Conservation (phyloP, 2,113 vertebrate genomes). For the Turdus rufiventris region DNA sequence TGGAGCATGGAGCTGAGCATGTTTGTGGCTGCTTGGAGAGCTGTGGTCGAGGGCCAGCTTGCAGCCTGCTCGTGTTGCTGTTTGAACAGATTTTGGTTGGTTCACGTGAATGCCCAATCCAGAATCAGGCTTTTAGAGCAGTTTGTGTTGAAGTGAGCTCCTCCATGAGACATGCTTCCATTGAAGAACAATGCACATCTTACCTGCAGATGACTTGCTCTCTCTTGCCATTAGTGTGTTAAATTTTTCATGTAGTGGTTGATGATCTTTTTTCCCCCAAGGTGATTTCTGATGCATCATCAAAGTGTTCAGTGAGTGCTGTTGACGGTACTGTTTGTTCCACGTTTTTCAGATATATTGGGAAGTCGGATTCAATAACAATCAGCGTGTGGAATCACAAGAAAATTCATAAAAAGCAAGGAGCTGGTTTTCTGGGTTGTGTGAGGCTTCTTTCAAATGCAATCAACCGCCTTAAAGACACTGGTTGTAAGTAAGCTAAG, state of each 20-base stretch:
- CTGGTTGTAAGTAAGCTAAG: conserved; percentile 88
- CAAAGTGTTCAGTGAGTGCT: not conserved
- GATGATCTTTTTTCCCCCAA: not conserved
- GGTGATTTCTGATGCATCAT: not conserved
- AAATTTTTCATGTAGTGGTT: not conserved
- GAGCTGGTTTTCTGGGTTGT: conserved; percentile 96
- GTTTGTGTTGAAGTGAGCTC: not conserved
- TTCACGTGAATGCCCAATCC: not conserved
- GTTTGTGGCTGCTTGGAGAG: not conserved
- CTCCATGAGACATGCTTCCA: not conserved
- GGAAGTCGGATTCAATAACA: conserved; percentile 96
- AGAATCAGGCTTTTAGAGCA: not conserved
- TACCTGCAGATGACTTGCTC: not conserved
- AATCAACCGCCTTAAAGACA: conserved; percentile 98
- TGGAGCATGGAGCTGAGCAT: not conserved
- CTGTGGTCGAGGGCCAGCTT: not conserved
- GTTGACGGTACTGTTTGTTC: not conserved
- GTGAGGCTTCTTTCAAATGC: conserved; percentile 96
- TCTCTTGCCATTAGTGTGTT: not conserved
- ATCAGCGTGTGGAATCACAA: conserved; percentile 99
- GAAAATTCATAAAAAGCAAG: conserved; percentile 99
- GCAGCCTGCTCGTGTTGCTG: not conserved
- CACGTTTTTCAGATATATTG: conserved; percentile 85
- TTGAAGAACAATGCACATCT: not conserved
- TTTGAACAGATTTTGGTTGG: not conserved